phyloP scores from a whole-genome alignment of 2,797 vertebrate genomes.

The Glossophaga mutica region DNA sequence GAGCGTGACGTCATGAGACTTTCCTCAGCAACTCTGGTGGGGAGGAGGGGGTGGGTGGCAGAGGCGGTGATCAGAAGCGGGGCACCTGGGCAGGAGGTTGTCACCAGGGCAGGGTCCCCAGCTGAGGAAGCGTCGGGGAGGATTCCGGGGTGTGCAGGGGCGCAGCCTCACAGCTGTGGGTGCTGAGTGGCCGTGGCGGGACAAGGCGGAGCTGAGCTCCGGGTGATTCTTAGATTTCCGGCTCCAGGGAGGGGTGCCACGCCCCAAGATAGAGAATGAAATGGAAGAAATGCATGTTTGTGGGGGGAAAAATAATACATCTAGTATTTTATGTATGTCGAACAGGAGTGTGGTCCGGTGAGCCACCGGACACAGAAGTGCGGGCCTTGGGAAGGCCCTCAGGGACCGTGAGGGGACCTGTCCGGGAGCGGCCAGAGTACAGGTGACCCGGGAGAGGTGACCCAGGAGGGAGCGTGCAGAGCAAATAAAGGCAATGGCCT shows the following conservation, averaged over 20 bases:
- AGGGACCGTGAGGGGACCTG: neutral
- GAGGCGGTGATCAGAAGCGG: too few relatives aligned
- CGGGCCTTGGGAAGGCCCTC: neutral
- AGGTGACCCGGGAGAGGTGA: neutral
- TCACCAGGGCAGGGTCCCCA: too few relatives aligned
- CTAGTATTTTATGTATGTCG: neutral
- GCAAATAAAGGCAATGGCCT: neutral
- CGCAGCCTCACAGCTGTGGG: rapidly evolving
- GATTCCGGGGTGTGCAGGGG: neutral
- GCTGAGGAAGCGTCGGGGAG: neutral
- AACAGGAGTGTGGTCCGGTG: neutral
- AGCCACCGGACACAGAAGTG: neutral
- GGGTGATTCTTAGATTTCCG: neutral
- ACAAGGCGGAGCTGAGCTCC: neutral
- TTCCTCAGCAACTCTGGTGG: neutral
- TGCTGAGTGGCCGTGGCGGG: too few relatives aligned
- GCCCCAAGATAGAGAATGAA: neutral
- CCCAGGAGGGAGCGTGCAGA: neutral
- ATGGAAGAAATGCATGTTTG: neutral
- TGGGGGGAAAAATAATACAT: neutral
- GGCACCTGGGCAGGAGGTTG: too few relatives aligned
- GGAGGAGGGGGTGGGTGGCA: neutral
- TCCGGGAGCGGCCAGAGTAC: neutral
- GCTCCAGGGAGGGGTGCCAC: neutral
- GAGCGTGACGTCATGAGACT: neutral